Evolutionary conservation across 2,888 invertebrate genomes (phyloP).

Genomic region (Chrysina gloriosa): DNA sequence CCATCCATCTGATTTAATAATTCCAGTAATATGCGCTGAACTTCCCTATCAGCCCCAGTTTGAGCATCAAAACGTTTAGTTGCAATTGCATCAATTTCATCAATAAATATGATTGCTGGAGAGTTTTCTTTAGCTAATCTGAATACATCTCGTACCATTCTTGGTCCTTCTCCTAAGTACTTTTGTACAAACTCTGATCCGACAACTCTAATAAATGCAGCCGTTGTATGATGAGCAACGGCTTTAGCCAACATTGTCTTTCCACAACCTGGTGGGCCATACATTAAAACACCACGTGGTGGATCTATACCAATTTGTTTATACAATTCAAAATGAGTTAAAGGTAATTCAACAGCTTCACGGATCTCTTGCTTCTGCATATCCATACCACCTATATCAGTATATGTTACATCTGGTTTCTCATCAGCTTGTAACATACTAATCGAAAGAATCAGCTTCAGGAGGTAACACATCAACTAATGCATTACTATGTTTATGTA

Average conservation of each 20-base stretch:
- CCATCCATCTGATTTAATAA: slow-evolving; percentile 99
- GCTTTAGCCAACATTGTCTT: slow-evolving; percentile 99
- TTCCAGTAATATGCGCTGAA: slow-evolving; percentile 96
- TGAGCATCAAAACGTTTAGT: slow-evolving; percentile 99
- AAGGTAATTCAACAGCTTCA: slow-evolving; percentile 97
- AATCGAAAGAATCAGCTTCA: slow-evolving; percentile 98
- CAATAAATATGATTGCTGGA: slow-evolving; percentile 99
- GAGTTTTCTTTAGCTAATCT: slow-evolving; percentile 99
- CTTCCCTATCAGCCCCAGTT: slow-evolving; percentile 98
- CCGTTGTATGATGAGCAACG: slow-evolving; percentile 98
- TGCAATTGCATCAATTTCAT: slow-evolving; percentile 99
- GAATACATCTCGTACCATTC: slow-evolving; percentile 99
- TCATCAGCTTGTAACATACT: slow-evolving; percentile 99
- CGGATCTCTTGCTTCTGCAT: slow-evolving; percentile 99
- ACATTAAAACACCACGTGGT: slow-evolving; percentile 97
- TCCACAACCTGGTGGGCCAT: slow-evolving; percentile 99
- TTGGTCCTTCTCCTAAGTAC: slow-evolving; percentile 97
- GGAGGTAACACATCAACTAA: slow-evolving; percentile 98
- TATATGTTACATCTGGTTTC: slow-evolving; percentile 96
- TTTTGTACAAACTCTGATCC: slow-evolving; percentile 99
- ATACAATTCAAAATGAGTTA: slow-evolving; percentile 98
- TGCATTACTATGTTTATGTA: slow-evolving; percentile 99
- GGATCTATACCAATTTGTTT: slow-evolving; percentile 99
- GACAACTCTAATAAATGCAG: slow-evolving; percentile 98
- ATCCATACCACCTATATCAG: slow-evolving; percentile 99